phyloP scores from a whole-genome alignment of 2,888 invertebrate species.

The Hydropsyche betteni region DNA sequence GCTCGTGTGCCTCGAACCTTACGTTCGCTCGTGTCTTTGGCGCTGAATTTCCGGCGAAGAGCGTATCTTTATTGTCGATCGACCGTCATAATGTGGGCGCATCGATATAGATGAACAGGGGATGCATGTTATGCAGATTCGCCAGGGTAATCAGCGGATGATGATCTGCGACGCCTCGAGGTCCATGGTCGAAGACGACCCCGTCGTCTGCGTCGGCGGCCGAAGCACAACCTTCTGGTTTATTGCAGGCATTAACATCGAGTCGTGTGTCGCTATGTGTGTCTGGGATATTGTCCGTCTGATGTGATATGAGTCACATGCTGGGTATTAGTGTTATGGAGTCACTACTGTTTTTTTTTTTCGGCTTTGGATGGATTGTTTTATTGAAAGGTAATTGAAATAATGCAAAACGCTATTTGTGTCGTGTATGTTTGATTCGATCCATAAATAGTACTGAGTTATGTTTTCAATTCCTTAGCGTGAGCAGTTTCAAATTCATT shows the following conservation, averaged over 20 bases:
- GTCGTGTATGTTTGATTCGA: no score
- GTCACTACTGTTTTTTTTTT: no score
- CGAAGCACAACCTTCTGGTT: slow-evolving; percentile 25
- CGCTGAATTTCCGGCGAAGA: not conserved
- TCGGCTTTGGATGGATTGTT: no score
- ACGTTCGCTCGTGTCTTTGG: no score
- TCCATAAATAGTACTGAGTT: no score
- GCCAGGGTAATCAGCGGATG: slow-evolving; percentile 26
- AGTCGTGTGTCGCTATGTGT: slow-evolving; percentile 41
- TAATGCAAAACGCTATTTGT: no score
- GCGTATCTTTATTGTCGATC: slow-evolving; percentile 36
- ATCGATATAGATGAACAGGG: slow-evolving; percentile 35
- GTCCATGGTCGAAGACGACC: slow-evolving; percentile 24
- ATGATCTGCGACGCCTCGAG: slow-evolving; percentile 40
- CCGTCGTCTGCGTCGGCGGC: slow-evolving; percentile 38
- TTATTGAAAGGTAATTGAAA: no score
- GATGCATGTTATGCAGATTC: slow-evolving; percentile 32
- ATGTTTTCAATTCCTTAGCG: no score
- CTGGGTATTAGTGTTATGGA: no score
- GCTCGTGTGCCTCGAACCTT: no score
- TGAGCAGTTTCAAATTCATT: no score
- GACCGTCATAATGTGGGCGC: slow-evolving; percentile 30
- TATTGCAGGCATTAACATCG: slow-evolving; percentile 47
- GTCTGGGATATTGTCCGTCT: not conserved
- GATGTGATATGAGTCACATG: no score